A percentile compares a stretch with the other conserved stretches of the same genome.
These are phyloP conservation scores for Cephalophus harveyi DNA, from an alignment of 2,113 vertebrate genomes.

Conservation along the genomic window DNA sequence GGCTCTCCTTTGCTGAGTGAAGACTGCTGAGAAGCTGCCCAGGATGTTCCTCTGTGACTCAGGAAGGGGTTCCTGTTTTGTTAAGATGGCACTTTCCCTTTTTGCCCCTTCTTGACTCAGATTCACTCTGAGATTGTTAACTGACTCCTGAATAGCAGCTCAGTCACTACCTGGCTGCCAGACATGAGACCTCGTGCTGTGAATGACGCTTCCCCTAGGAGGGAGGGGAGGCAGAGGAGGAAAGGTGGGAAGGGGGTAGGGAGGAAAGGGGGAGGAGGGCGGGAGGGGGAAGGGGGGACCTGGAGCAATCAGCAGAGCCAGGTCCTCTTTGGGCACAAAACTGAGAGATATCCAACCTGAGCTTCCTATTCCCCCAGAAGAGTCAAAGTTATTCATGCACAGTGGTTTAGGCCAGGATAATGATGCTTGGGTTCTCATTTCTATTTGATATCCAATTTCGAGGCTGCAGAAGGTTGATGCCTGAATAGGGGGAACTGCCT, in stretches of 20 bases:
- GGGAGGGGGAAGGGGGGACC: not conserved
- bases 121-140: not conserved
- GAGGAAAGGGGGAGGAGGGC: too few relatives aligned
- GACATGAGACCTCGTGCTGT: not conserved
- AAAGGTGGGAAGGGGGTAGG: accelerated
- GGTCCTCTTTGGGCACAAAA: not conserved
- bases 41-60: not conserved
- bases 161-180: not conserved
- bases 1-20: not conserved
- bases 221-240: too few relatives aligned
- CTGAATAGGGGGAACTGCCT: not conserved
- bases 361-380: not conserved
- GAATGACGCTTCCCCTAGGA: not conserved
- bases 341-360: not conserved
- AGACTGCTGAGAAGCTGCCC: not conserved
- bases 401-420: not conserved
- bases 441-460: not conserved
- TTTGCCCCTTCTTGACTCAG: not conserved
- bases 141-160: not conserved
- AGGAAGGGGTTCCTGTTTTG: not conserved
- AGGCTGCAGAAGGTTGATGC: not conserved
- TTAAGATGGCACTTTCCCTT: not conserved
- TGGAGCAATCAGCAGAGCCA: not conserved
- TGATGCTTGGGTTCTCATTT: not conserved
- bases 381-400: not conserved